A percentile compares a stretch with the other conserved stretches of the same genome.
Evolutionary conservation across 2,888 invertebrate species (phyloP).

Genomic region (Nephrotoma appendiculata): DNA sequence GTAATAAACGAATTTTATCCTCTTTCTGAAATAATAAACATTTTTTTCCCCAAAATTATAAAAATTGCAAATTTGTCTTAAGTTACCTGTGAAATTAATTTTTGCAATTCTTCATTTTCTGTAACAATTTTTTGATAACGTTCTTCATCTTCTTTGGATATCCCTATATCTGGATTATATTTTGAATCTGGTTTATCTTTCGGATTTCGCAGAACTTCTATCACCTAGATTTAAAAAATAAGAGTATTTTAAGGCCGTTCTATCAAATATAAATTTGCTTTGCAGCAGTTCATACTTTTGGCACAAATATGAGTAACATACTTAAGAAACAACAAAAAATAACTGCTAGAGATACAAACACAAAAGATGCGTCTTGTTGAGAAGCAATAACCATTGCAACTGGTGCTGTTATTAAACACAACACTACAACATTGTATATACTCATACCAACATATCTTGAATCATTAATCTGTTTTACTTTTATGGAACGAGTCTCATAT

Average conservation of each 20-base stretch:
- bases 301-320: slow-evolving; percentile 96
- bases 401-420: slow-evolving; percentile 95
- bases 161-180: slow-evolving; percentile 66
- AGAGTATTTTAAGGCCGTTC: neutral
- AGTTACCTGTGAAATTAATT: slow-evolving; percentile 79
- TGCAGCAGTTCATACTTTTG: slow-evolving; percentile 55
- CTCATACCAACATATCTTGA: slow-evolving; percentile 98
- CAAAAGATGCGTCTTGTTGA: slow-evolving; percentile 95
- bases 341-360: slow-evolving; percentile 90
- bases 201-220: slow-evolving; percentile 80
- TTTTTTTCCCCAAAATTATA: neutral
- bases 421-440: slow-evolving; percentile 97
- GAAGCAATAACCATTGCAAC: slow-evolving; percentile 94
- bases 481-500: slow-evolving; percentile 95
- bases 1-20: slow-evolving; percentile 69
- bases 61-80: neutral
- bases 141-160: slow-evolving; percentile 88
- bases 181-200: slow-evolving; percentile 78
- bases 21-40: slow-evolving; percentile 50
- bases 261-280: neutral
- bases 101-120: slow-evolving; percentile 94
- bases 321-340: slow-evolving; percentile 97
- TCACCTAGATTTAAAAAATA: slow-evolving; percentile 37
- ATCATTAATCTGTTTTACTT: slow-evolving; percentile 95
- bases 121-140: slow-evolving; percentile 78